A percentile compares a stretch with the other conserved stretches of the same genome.
These are phyloP conservation scores for Phalacrocorax pelagicus DNA, from an alignment of 2,113 vertebrate species.

Conservation along the genomic window DNA sequence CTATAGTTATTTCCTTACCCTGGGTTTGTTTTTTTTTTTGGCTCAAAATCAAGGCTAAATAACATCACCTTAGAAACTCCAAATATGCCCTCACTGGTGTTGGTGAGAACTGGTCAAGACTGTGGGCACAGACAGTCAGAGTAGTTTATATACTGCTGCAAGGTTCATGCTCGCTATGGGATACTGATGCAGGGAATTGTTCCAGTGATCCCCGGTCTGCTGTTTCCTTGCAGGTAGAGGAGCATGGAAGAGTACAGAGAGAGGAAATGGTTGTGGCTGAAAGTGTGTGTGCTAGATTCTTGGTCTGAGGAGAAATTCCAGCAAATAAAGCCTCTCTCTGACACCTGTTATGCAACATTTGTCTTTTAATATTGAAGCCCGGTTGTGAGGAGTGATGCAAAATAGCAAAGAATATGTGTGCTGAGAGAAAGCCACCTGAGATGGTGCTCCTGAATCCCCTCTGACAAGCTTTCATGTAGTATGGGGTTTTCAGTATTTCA, in stretches of 20 bases:
- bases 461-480: background rate
- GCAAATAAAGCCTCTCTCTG: background rate
- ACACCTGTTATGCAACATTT: background rate
- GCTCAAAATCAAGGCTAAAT: background rate
- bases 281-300: background rate
- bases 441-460: background rate
- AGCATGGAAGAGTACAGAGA: background rate
- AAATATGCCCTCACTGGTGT: background rate
- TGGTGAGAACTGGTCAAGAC: background rate
- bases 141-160: background rate
- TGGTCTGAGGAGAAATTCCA: background rate
- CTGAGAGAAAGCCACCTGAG: background rate
- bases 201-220: background rate
- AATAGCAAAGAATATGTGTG: background rate
- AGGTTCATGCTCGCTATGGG: fast-evolving
- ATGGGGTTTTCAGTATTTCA: background rate
- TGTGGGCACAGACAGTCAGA: background rate
- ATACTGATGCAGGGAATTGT: background rate
- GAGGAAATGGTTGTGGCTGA: background rate
- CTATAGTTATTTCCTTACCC: background rate
- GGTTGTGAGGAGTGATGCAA: background rate
- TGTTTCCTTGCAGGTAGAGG: background rate
- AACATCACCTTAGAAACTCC: background rate
- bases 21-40: too few relatives aligned
- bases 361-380: background rate